A percentile compares a stretch with the other conserved stretches of the same genome.
These are phyloP conservation scores for Pseudococcus longispinus DNA, from an alignment of 2,888 invertebrate genomes.

Conservation along the genomic window DNA sequence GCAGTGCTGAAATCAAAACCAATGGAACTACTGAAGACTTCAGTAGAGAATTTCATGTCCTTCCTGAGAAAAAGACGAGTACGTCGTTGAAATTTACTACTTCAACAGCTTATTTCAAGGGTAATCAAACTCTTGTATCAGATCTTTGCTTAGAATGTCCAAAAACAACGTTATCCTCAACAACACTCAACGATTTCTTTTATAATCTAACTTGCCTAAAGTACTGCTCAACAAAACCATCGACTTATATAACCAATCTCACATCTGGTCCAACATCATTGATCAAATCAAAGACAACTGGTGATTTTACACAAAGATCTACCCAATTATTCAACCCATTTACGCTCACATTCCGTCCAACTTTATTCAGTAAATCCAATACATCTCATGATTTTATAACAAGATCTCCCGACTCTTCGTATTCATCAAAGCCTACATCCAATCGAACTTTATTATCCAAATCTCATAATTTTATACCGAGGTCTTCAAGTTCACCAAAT, in stretches of 20 bases:
- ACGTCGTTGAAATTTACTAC: neutral
- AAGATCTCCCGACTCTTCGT: too few relatives aligned
- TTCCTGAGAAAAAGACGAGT: neutral
- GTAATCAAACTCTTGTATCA: neutral
- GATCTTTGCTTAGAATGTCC: neutral
- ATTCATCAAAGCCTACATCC: too few relatives aligned
- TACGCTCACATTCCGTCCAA: neutral
- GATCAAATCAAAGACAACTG: too few relatives aligned
- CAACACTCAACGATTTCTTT: neutral
- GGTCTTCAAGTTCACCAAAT: too few relatives aligned
- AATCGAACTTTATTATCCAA: too few relatives aligned
- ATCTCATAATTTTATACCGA: too few relatives aligned
- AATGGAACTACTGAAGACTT: neutral
- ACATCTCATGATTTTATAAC: too few relatives aligned
- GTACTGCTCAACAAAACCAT: neutral
- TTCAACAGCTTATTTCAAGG: neutral
- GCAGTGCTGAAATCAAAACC: neutral
- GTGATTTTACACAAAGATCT: too few relatives aligned
- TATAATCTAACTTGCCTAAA: neutral
- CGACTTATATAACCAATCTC: neutral
- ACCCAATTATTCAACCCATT: neutral
- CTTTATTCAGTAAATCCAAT: too few relatives aligned
- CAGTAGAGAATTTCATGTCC: neutral
- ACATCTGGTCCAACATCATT: neutral
- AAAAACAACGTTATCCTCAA: neutral